Base-by-base conservation (phyloP, 1,140 invertebrate genomes). In the Rhynchophorus ferrugineus region DNA sequence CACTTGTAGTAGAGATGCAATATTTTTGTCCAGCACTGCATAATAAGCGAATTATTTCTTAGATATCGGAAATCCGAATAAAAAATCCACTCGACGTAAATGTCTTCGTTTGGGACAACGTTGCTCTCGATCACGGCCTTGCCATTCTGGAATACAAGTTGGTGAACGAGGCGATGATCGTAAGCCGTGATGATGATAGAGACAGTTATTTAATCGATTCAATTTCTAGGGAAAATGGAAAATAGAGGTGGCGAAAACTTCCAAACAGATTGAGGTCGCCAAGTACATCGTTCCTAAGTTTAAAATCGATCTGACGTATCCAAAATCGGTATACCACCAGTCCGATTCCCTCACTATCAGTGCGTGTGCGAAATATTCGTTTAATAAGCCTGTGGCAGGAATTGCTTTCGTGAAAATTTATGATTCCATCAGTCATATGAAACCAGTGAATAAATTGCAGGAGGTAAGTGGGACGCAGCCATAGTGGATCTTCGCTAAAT, bases 251-350 rank as follows among this genome's bases (percentile, higher is more conserved):
- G 69, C 73, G 24, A 72, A 70, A 18, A 66, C 74, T 47, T 67
- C 69, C 13, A 73, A 74, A 11, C 60, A 56, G 0, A 82, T 83
- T 55, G 73, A 78, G 52, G 77, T 83, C 3, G 74, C 73, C 19
- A 78, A 80, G 62, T 82, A 80, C 57, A 74, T 82, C 22, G 63
- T 85, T 8, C 83, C 82, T 3, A 76, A 79, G 56, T 85, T 84
- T 57, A 78, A 83, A 68, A 76, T 85, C 0, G 75, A 72, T 0
- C 71, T 85, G 8, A 71, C 71, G n/a, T 69, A 78, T 11, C 80
- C 82, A 0, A 68, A 73, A 33, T 81, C 74, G 33, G 75, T 82
- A 22, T 71, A 82, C 33, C 71, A 74, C 1, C 72, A 75, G 29
- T 73, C 75, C 36, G 65, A 73, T 34, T 68, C 65, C 14, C 64